phyloP scores from a whole-genome alignment of 2,888 invertebrate species.

The Drosophila rellima region DNA sequence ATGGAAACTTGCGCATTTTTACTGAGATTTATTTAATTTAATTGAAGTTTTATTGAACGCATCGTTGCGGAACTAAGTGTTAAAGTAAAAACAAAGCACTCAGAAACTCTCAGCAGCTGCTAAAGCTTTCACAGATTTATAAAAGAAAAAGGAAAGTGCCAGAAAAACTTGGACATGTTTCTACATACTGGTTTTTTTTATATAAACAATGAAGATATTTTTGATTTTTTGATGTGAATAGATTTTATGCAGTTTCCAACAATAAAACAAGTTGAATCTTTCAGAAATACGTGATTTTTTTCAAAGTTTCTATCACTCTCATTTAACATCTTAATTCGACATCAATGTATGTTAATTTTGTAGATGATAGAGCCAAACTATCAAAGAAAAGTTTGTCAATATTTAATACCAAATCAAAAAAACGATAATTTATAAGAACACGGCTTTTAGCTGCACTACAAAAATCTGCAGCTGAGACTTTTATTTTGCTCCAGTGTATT shows the following conservation, averaged over 20 bases:
- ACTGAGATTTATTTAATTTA: conserved; percentile 79
- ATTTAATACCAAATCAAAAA: neutral
- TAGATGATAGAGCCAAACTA: neutral
- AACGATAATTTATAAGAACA: neutral
- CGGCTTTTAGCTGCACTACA: neutral
- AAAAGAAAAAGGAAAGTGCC: neutral
- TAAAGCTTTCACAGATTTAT: neutral
- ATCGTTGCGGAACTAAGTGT: conserved; percentile 48
- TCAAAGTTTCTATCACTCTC: no score
- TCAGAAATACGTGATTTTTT: no score
- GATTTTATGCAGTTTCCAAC: no score
- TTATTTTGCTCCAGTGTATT: conserved; percentile 1
- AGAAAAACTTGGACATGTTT: neutral
- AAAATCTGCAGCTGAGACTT: neutral
- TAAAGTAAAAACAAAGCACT: conserved; percentile 14
- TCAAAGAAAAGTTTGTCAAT: neutral
- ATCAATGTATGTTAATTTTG: no score
- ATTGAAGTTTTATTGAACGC: conserved; percentile 75
- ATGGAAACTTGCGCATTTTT: conserved; percentile 60
- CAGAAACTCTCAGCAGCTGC: neutral
- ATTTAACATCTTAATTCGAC: no score
- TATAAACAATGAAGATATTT: no score
- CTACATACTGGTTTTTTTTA: neutral
- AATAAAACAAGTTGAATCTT: no score
- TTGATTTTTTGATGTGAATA: no score